phyloP scores from a whole-genome alignment of 2,113 vertebrate genomes.

The Muntiacus muntjak region DNA sequence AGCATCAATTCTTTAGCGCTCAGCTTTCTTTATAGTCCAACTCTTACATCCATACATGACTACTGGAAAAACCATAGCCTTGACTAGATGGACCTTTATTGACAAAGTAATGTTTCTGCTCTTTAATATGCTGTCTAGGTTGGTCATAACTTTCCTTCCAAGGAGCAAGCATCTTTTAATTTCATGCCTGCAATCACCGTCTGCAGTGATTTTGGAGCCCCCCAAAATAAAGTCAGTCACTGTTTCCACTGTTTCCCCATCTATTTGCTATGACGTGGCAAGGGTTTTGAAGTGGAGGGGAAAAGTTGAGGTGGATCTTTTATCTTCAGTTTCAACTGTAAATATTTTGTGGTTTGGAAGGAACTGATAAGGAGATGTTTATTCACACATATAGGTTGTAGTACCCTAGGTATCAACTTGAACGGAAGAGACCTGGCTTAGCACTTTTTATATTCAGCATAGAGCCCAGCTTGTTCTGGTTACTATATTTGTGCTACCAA shows the following conservation, averaged over 20 bases:
- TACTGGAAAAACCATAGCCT: neutral
- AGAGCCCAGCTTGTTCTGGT: neutral
- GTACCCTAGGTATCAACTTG: neutral
- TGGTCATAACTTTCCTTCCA: neutral
- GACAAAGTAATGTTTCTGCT: neutral
- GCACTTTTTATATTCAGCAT: neutral
- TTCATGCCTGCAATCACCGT: neutral
- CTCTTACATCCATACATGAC: neutral
- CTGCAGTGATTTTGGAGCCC: neutral
- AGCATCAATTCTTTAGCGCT: neutral
- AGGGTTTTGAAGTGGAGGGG: neutral
- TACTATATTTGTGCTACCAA: neutral
- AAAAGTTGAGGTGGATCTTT: neutral
- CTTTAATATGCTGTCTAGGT: neutral
- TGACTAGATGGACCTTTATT: neutral
- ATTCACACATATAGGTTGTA: neutral
- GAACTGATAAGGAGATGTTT: neutral
- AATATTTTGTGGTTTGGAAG: neutral
- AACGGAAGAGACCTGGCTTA: neutral
- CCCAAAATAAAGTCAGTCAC: neutral
- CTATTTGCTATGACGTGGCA: neutral
- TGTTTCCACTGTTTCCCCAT: neutral
- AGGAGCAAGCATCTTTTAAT: neutral
- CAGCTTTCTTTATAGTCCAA: neutral
- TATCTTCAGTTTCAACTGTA: neutral